Evolutionary conservation across 1,140 invertebrate genomes (phyloP).

Genomic region (Aphidius gifuensis): DNA sequence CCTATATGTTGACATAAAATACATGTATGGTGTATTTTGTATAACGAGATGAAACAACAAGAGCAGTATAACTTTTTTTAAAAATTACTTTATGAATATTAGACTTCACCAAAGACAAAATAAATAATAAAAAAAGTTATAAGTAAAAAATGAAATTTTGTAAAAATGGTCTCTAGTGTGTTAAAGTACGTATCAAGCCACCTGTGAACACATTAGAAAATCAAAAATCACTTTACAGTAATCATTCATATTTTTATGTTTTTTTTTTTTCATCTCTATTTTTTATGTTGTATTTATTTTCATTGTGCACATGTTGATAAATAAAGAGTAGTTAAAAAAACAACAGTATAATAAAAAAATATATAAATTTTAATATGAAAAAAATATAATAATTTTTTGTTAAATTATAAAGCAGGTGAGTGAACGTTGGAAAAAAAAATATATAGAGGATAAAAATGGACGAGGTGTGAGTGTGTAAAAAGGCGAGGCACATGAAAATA

Average conservation of each 20-base stretch:
- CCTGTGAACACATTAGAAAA: constrained; percentile 16
- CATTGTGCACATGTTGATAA: not conserved
- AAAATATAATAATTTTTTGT: no score
- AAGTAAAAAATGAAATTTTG: no score
- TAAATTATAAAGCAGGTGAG: constrained; percentile 31
- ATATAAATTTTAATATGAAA: not conserved
- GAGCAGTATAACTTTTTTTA: no score
- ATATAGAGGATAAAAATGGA: constrained; percentile 12
- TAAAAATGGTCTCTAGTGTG: no score
- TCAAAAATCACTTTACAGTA: not conserved
- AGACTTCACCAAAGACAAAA: no score
- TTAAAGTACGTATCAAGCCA: not conserved
- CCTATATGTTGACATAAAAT: no score
- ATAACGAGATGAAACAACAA: no score
- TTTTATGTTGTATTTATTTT: not conserved
- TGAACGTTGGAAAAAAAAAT: constrained; percentile 11
- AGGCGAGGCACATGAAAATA: not conserved
- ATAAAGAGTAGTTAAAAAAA: constrained; percentile 1
- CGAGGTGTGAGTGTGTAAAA: constrained; percentile 4
- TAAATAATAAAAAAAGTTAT: no score
- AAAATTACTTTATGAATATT: no score
- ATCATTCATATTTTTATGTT: not conserved
- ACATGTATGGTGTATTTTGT: no score
- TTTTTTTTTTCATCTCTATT: no score
- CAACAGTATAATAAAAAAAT: not conserved